Conservation (phyloP, 2,113 vertebrate genomes). For the Passer domesticus region DNA sequence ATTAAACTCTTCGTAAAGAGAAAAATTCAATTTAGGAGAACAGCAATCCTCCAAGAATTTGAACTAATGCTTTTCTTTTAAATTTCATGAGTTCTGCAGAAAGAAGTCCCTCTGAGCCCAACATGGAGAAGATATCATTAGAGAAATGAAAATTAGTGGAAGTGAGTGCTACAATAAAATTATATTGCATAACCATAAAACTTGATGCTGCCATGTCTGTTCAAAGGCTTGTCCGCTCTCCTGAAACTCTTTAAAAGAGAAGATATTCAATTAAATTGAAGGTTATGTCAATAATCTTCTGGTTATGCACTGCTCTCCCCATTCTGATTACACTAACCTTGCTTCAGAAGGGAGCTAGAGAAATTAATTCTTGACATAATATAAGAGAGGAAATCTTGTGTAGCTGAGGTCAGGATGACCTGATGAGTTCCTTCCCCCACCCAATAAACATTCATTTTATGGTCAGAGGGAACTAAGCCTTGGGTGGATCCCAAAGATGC, state of each 20-base stretch:
- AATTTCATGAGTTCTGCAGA: neutral
- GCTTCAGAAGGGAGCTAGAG: neutral
- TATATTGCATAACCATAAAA: rapidly evolving
- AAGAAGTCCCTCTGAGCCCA: neutral
- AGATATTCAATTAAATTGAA: neutral
- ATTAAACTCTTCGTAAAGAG: neutral
- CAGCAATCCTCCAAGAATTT: neutral
- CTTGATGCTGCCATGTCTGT: neutral
- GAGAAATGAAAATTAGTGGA: neutral
- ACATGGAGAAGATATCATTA: neutral
- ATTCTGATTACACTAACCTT: neutral
- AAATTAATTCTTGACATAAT: neutral
- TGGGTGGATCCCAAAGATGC: neutral
- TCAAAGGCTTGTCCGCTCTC: neutral
- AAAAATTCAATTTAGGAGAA: neutral
- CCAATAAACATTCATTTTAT: neutral
- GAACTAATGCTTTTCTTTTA: neutral
- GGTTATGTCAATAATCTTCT: neutral
- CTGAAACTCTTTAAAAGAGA: neutral
- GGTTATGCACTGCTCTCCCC: neutral
- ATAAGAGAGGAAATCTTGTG: neutral
- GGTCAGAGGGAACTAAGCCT: neutral
- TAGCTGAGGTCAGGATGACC: constrained; percentile 6
- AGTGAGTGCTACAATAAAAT: neutral
- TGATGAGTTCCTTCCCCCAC: neutral